These are phyloP conservation scores for Alcedo quadribrachys DNA, from an alignment of 2,797 vertebrate genomes.

Conservation along the genomic window DNA sequence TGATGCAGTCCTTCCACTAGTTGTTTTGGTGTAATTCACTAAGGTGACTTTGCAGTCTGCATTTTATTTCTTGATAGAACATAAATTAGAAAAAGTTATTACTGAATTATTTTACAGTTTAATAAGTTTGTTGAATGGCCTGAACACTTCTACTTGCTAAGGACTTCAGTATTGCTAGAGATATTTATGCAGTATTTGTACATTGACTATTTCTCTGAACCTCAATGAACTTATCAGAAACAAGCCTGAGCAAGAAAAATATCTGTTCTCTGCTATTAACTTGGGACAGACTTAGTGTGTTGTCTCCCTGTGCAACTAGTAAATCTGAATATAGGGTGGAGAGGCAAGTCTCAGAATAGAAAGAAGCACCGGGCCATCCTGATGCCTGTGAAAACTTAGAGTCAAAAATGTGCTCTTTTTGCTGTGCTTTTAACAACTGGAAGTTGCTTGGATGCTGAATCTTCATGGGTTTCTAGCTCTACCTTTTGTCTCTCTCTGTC, in stretches of 20 bases:
- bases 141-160: background rate
- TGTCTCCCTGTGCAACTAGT: background rate
- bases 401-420: background rate
- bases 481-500: background rate
- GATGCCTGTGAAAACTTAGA: background rate
- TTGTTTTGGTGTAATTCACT: background rate
- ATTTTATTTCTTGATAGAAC: background rate
- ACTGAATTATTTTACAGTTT: too few relatives aligned
- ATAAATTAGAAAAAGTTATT: background rate
- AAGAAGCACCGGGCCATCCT: background rate
- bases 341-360: background rate
- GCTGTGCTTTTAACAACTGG: background rate
- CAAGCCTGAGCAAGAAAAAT: background rate
- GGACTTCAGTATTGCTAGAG: background rate
- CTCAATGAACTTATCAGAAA: background rate
- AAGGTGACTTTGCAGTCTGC: background rate
- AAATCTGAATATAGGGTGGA: background rate
- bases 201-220: background rate
- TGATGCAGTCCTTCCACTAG: background rate
- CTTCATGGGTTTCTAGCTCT: rapidly evolving
- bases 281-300: background rate
- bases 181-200: background rate
- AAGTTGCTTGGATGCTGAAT: background rate
- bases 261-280: background rate
- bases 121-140: background rate